Conservation (phyloP, 2,113 vertebrate genomes). For the Onychorhynchus coronatus region DNA sequence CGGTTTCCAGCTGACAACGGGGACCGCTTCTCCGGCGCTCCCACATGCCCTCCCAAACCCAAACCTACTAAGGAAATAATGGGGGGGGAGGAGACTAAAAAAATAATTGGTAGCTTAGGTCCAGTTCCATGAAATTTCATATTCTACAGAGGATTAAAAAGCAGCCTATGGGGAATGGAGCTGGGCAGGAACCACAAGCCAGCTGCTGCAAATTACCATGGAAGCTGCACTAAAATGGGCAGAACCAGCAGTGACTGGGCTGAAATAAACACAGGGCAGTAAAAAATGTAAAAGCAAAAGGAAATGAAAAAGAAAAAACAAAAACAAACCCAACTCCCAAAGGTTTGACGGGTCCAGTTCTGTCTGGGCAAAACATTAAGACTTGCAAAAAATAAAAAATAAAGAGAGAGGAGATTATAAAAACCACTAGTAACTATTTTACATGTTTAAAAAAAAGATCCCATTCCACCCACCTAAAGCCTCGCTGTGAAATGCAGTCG, state of each 20-base stretch:
- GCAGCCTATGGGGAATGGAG: conserved; percentile 49
- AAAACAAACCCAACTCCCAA: conserved; percentile 41
- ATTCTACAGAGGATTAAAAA: conserved; percentile 65
- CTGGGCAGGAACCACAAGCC: conserved; percentile 58
- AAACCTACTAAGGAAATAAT: conserved; percentile 46
- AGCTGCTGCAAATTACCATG: conserved; percentile 65
- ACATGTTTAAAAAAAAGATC: conserved; percentile 75
- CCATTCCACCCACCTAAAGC: conserved; percentile 76
- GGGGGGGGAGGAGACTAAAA: conserved; percentile 57
- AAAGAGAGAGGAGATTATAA: conserved; percentile 72
- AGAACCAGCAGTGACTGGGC: conserved; percentile 63
- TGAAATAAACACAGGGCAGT: conserved; percentile 57
- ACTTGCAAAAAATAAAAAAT: conserved; percentile 73
- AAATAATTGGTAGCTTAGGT: conserved; percentile 64
- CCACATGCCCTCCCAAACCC: conserved; percentile 41
- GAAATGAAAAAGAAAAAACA: conserved; percentile 19
- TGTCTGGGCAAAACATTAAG: conserved; percentile 69
- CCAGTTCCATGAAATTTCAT: conserved; percentile 64
- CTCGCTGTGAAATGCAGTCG: conserved; percentile 72
- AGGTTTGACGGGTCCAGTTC: conserved; percentile 61
- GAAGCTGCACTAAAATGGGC: conserved; percentile 71
- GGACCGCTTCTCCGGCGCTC: not conserved
- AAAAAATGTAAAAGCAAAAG: conserved; percentile 67
- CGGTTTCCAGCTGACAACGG: conserved; percentile 36
- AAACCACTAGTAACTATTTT: conserved; percentile 71